These are phyloP conservation scores for Oenanthe melanoleuca DNA, from an alignment of 2,113 vertebrate genomes.

Conservation along the genomic window DNA sequence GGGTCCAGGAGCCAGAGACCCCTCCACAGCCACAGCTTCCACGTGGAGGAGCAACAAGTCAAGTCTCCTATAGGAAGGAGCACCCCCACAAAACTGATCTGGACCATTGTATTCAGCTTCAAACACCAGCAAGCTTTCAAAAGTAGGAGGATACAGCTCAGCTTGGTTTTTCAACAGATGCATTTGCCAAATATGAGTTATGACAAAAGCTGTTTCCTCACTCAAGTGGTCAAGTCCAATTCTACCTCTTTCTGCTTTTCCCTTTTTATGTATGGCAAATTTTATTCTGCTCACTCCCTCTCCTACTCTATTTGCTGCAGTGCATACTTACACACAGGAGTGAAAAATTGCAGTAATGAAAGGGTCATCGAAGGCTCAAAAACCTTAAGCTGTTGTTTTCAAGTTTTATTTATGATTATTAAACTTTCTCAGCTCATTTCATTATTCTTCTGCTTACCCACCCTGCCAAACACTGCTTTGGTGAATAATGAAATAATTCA, in stretches of 20 bases:
- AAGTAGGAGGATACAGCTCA: neutral
- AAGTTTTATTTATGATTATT: slow-evolving; percentile 54
- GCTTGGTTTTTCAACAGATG: neutral
- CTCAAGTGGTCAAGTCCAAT: neutral
- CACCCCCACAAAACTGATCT: neutral
- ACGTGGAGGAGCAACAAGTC: rapidly evolving
- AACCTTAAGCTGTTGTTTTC: slow-evolving; percentile 21
- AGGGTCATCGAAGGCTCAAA: slow-evolving; percentile 20
- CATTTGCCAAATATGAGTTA: neutral
- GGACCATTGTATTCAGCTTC: neutral
- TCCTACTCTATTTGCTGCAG: neutral
- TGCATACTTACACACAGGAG: neutral
- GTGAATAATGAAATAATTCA: slow-evolving; percentile 32
- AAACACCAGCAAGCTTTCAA: neutral
- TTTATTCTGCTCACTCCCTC: neutral
- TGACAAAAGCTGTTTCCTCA: neutral
- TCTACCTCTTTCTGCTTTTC: neutral
- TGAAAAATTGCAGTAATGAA: slow-evolving; percentile 45
- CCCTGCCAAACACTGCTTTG: neutral
- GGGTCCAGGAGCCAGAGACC: neutral
- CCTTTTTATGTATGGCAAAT: neutral
- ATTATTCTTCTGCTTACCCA: slow-evolving; percentile 26
- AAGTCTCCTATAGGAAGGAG: rapidly evolving
- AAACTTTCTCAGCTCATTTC: slow-evolving; percentile 24
- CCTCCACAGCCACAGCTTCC: neutral